Base-by-base conservation (phyloP, 2,888 invertebrate species). In the Merodon equestris region DNA sequence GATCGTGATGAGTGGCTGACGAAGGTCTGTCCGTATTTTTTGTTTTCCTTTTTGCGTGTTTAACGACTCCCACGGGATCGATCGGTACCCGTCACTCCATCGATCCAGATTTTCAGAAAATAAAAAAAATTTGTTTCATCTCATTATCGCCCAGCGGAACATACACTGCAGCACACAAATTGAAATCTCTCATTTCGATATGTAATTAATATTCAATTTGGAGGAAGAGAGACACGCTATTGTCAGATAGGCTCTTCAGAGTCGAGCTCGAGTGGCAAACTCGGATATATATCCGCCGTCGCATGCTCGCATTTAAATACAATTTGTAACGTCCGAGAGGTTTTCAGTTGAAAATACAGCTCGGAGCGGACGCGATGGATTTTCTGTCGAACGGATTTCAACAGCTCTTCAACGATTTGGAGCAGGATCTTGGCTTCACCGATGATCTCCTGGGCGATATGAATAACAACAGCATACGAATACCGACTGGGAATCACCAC, bases 331-430 rank as follows among this genome's bases (percentile, higher is more conserved):
- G 47, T 45, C 14, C 38, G 56, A 17, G 70, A 44, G 42, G 9
- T 27, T 40, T 45, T 71, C 67, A 81, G 74, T 81, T 58, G 19
- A 50, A 9, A 12, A n/a, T 51, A 40, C 1, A 42, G 48, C 44
- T 67, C 66, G 47, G 44, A 63, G 42, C 53, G n/a, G 63, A 67
- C 42, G 51, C 40, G 58, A 88, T 89, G 88, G 89, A 89, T 67
- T 89, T 89, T 84, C 86, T 89, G 83, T 86, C 88, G 58, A 89
- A 87, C 71, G 89, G 87, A 54, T 88, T 89, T 72, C 89, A 89
- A 76, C 87, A 89, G 82, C 84, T 89, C 53, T 88, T 87, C 82
- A 85, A 84, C 64, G 88, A 88, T 42, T 82, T 88, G 67, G 85
- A 86, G 13, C 87, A 86, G 48, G 83, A 83, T 58, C 40, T 73